phyloP scores from a whole-genome alignment of 2,797 vertebrate species.

The Acrocephalus scirpaceus region DNA sequence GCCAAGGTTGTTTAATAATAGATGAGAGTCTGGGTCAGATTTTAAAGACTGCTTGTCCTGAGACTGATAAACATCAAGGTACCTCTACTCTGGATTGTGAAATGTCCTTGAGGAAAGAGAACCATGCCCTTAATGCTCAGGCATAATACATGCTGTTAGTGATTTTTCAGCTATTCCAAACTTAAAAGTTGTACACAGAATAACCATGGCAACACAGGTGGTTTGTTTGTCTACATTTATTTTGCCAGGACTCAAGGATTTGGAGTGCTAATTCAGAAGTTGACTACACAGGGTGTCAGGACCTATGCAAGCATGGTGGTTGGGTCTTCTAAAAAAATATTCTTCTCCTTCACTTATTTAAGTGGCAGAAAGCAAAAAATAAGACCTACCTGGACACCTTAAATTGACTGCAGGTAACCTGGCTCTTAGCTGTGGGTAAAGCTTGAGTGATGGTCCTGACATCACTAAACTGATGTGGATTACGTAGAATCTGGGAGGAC shows the following conservation, averaged over 20 bases:
- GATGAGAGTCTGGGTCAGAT: neutral
- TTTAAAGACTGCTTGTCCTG: neutral
- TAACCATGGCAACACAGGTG: neutral
- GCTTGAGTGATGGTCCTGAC: neutral
- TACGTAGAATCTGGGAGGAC: neutral
- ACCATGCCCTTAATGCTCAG: neutral
- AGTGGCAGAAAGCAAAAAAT: neutral
- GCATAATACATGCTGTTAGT: neutral
- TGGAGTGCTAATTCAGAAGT: neutral
- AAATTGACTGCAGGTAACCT: neutral
- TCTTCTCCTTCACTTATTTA: neutral
- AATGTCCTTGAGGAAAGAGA: neutral
- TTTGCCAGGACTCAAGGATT: neutral
- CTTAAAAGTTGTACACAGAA: neutral
- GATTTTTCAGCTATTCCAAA: neutral
- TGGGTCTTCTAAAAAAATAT: neutral
- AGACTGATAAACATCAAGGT: neutral
- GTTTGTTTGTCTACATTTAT: neutral
- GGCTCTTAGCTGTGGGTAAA: neutral
- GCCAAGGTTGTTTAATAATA: neutral
- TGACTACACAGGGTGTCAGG: neutral
- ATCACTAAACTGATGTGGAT: neutral
- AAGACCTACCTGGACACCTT: neutral
- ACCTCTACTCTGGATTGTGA: neutral
- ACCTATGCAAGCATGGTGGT: neutral